Conservation (phyloP, 2,113 vertebrate species). For the Scalopus aquaticus region DNA sequence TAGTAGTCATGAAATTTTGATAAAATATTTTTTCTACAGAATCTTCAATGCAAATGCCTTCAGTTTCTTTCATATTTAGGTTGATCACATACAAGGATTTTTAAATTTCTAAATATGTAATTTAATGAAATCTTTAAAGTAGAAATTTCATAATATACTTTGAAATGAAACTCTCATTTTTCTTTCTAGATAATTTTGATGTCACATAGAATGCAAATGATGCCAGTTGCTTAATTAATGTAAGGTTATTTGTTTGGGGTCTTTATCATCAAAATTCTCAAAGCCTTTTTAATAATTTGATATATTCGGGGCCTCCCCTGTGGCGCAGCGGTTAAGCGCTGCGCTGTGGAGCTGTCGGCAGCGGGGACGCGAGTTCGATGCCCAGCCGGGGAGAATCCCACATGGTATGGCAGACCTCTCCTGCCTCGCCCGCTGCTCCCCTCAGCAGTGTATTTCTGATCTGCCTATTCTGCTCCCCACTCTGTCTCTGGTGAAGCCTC, state of each 20-base stretch:
- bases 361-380: too few species aligned
- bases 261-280: background rate
- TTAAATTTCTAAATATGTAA: background rate
- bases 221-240: background rate
- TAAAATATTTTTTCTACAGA: background rate
- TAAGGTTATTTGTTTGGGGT: background rate
- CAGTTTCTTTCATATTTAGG: background rate
- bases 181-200: background rate
- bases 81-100: background rate
- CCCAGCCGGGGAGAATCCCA: too few species aligned
- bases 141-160: background rate
- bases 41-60: background rate
- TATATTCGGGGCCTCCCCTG: too few species aligned
- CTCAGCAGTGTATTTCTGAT: too few species aligned
- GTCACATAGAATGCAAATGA: background rate
- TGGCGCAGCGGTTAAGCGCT: too few species aligned
- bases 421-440: too few species aligned
- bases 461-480: too few species aligned
- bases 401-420: too few species aligned
- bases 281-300: background rate
- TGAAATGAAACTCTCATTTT: background rate
- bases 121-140: background rate
- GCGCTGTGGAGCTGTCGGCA: too few species aligned
- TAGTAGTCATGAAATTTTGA: background rate
- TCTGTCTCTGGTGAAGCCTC: too few species aligned